Base-by-base conservation (phyloP, 2,888 invertebrate genomes). In the Aspidiotus rigidus region DNA sequence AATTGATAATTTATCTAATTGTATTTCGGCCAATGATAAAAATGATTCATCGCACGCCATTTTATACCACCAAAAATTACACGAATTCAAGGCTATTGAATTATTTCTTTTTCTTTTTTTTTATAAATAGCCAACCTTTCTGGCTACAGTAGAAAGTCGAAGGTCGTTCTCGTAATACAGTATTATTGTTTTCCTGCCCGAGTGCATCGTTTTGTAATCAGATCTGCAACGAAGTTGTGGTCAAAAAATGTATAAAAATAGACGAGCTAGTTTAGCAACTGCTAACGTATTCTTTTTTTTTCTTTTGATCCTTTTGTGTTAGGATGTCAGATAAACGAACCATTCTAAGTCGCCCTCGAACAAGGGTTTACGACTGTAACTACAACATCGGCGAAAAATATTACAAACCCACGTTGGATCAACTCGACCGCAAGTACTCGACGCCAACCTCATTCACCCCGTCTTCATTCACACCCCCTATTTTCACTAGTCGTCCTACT, bases 311-410 rank as follows among this genome's bases (percentile, higher is more conserved):
- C 28, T 28, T 28, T 5, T 28, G 28, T 5, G 28, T 28, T 28
- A 62, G 62, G 8, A 73, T 73, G 73, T 72, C 73, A 28, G 73
- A 73, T 70, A 71, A 64, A 64, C 64, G 71, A 42, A 73, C 72
- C 10, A 16, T 73, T 10, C 62, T 73, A 28, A 79, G 79, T 75
- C 81, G 88, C 77, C 87, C 88, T 73, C 83, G 90, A 75, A 90
- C 90, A 41, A 87, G 87, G 78, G 86, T 91, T 75, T 91, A 92
- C 78, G 89, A 90, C 76, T 88, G 88, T 78, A 91, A 90, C 79
- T 90, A 89, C 80, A 86, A 88, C 79, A 87, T 88, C 77, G 90
- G 90, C 69, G 88, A 90, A 79, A 88, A 87, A 75, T 89, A 89
- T 78, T 91, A 91, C 81, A 86, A 85, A 74, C 85, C 88, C 11